Percentiles rank a stretch among this genome's conserved stretches.
phyloP scores from a whole-genome alignment of 2,797 vertebrate species.

The Girardinus metallicus region DNA sequence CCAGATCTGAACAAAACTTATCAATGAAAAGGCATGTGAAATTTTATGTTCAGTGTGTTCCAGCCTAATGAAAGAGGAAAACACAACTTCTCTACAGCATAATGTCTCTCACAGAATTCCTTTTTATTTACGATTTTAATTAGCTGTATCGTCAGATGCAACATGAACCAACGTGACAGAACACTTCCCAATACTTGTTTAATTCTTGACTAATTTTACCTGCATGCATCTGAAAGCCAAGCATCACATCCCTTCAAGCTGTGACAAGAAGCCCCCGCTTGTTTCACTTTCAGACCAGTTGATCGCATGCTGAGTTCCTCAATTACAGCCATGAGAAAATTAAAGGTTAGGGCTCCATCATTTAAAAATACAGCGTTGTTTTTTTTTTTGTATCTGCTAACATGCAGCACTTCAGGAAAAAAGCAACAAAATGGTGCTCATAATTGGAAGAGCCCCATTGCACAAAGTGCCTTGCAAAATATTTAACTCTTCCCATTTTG shows the following conservation, averaged over 20 bases:
- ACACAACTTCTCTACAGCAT: neutral
- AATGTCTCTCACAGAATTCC: neutral
- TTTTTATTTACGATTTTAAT: neutral
- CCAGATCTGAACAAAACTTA: slow-evolving; percentile 26
- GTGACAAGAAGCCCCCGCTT: neutral
- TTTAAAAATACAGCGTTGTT: neutral
- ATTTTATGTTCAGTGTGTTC: slow-evolving; percentile 10
- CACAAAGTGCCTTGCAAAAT: neutral
- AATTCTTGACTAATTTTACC: neutral
- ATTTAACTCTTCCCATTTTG: neutral
- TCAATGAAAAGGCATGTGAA: slow-evolving; percentile 32
- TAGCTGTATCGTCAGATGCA: neutral
- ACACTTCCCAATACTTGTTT: neutral
- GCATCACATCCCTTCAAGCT: slow-evolving; percentile 1
- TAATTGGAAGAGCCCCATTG: neutral
- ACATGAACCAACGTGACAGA: slow-evolving; percentile 17
- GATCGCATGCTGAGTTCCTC: neutral
- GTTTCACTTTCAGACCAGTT: slow-evolving; percentile 7
- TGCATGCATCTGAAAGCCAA: slow-evolving; percentile 5
- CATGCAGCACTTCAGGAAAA: slow-evolving; percentile 5
- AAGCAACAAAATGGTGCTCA: slow-evolving; percentile 28
- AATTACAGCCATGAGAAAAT: neutral
- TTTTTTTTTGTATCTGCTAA: neutral
- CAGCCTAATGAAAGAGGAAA: neutral
- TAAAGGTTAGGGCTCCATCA: neutral